phyloP scores from a whole-genome alignment of 53 echinoderm and acorn worm genomes.

The Luidia sarsii region DNA sequence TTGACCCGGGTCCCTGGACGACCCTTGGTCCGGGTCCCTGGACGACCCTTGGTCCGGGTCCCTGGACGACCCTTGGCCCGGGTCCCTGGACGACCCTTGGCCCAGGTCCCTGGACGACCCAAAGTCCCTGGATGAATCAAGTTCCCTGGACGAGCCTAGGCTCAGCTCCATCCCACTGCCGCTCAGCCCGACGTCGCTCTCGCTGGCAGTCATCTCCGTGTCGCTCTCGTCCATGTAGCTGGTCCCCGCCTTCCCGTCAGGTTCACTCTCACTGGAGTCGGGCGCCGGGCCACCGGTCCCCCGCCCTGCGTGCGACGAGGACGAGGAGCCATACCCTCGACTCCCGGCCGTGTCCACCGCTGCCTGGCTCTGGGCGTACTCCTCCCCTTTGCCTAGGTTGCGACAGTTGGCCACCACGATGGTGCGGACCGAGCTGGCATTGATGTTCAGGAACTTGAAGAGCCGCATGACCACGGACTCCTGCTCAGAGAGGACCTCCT shows the following conservation, averaged over 20 bases:
- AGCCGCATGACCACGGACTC: conserved; percentile 87
- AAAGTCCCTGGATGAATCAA: not conserved
- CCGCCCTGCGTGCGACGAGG: not conserved
- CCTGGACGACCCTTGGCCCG: not conserved
- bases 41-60: conserved; percentile 24
- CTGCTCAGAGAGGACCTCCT: conserved; percentile 83
- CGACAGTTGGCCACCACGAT: conserved; percentile 78
- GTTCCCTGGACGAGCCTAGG: conserved; percentile 15
- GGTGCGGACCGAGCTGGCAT: conserved; percentile 79
- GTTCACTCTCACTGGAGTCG: conserved; percentile 80
- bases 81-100: not conserved
- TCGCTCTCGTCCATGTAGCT: conserved; percentile 72
- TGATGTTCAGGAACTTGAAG: conserved; percentile 87
- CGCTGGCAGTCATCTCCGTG: conserved; percentile 76
- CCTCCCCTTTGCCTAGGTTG: conserved; percentile 63
- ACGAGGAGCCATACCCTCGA: conserved; percentile 7
- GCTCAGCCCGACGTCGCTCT: conserved; percentile 54
- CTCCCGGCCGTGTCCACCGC: conserved; percentile 12
- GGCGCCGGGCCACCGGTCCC: conserved; percentile 32
- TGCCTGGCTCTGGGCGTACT: not conserved
- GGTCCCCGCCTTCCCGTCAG: conserved; percentile 59
- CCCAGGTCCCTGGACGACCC: not conserved
- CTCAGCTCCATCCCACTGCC: not conserved
- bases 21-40: not conserved
- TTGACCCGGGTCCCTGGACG: conserved; percentile 2